phyloP scores from a whole-genome alignment of 2,113 vertebrate species.

The Gopherus flavomarginatus region DNA sequence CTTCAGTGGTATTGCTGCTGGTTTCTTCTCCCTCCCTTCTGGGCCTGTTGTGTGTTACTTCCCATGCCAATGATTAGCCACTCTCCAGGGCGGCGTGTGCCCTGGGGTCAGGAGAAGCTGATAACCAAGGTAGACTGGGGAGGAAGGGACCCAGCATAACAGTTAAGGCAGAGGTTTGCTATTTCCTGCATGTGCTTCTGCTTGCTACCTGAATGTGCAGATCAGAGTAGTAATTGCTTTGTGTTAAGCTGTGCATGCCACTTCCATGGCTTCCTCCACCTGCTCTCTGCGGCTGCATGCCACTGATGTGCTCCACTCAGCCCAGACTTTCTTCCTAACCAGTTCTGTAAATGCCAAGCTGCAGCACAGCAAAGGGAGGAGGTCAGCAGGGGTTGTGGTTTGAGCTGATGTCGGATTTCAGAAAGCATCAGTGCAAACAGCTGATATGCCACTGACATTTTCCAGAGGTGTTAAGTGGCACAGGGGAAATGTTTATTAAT shows the following conservation, averaged over 20 bases:
- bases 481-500: not conserved
- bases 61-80: not conserved
- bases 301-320: rapidly evolving
- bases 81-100: not conserved
- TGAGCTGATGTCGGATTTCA: not conserved
- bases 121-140: not conserved
- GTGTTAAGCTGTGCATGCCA: not conserved
- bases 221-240: not conserved
- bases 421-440: rapidly evolving
- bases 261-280: not conserved
- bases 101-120: not conserved
- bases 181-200: not conserved
- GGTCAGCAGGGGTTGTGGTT: not conserved
- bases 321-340: not conserved
- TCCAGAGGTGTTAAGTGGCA: not conserved
- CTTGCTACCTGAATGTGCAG: not conserved
- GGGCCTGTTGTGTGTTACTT: not conserved
- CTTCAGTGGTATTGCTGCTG: not conserved
- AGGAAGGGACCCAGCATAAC: not conserved
- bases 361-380: not conserved
- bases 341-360: not conserved
- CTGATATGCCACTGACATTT: not conserved
- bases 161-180: not conserved
- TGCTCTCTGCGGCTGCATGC: rapidly evolving
- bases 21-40: not conserved